phyloP scores from a whole-genome alignment of 1,140 invertebrate genomes.

The Lasioglossum albipes region DNA sequence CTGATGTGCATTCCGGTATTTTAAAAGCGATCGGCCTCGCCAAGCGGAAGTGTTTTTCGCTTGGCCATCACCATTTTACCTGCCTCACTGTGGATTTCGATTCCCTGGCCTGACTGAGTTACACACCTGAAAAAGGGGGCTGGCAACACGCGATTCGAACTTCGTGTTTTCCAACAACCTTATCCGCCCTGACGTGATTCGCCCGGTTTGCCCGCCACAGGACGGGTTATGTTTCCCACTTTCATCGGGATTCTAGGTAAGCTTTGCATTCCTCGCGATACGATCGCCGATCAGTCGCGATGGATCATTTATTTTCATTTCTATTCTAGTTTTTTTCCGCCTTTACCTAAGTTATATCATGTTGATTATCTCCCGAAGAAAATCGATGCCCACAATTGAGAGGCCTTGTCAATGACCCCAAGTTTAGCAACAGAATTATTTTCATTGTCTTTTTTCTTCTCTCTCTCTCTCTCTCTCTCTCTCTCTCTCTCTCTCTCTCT shows the following conservation, averaged over 20 bases:
- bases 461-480: background rate
- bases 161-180: constrained; percentile 26
- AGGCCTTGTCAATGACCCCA: constrained; percentile 47
- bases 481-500: background rate
- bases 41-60: constrained; percentile 51
- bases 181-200: constrained; percentile 56
- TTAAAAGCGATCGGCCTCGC: constrained; percentile 37
- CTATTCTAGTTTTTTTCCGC: background rate
- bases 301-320: background rate
- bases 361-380: background rate
- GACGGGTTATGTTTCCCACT: constrained; percentile 87
- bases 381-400: constrained; percentile 38
- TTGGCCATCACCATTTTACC: constrained; percentile 27
- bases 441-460: constrained; percentile 19
- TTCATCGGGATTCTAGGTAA: constrained; percentile 86
- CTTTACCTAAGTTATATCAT: background rate
- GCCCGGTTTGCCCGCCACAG: constrained; percentile 69
- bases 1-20: constrained; percentile 46
- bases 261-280: constrained; percentile 38
- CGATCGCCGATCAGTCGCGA: background rate
- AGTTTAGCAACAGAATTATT: constrained; percentile 41
- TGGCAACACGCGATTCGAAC: background rate
- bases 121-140: background rate
- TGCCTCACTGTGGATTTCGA: constrained; percentile 11
- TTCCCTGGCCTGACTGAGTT: background rate